Conservation (phyloP, 2,797 vertebrate genomes). For the Anabas testudineus region DNA sequence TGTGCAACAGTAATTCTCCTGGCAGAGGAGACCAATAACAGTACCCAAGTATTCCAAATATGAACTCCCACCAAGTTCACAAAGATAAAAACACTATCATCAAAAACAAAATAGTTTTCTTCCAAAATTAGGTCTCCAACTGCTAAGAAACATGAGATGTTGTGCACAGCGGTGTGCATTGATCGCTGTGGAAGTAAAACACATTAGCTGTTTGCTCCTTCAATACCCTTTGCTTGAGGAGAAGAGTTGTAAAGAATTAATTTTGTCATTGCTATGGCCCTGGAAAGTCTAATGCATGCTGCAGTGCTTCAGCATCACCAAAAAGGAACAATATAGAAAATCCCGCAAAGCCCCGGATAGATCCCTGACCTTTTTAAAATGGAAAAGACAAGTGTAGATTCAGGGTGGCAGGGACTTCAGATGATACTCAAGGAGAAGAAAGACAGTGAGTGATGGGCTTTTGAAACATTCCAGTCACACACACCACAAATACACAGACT, state of each 20-base stretch:
- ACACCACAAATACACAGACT: constrained; percentile 11
- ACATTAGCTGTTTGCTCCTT: constrained; percentile 7
- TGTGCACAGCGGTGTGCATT: not conserved
- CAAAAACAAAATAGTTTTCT: constrained; percentile 9
- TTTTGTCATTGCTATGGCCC: not conserved
- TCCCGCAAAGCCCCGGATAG: constrained; percentile 15
- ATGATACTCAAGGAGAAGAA: constrained; percentile 39
- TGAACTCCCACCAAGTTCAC: constrained; percentile 29
- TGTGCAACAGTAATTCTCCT: constrained; percentile 36
- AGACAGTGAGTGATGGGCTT: constrained; percentile 68
- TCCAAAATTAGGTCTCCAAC: constrained; percentile 16
- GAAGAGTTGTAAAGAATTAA: not conserved
- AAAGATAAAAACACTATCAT: constrained; percentile 21
- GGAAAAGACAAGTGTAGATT: constrained; percentile 55
- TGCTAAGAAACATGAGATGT: not conserved
- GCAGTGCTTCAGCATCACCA: not conserved
- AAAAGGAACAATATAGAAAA: constrained; percentile 13
- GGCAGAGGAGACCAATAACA: constrained; percentile 37
- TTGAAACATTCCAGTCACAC: constrained; percentile 49
- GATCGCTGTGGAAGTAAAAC: not conserved
- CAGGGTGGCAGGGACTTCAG: constrained; percentile 34
- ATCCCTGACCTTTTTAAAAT: constrained; percentile 71
- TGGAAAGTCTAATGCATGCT: constrained; percentile 1
- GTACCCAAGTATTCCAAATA: constrained; percentile 11
- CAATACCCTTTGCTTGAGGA: not conserved